Percentiles rank a stretch among this genome's conserved stretches.
Conservation (phyloP, 2,113 vertebrate genomes). For the Coptodon rendalli region DNA sequence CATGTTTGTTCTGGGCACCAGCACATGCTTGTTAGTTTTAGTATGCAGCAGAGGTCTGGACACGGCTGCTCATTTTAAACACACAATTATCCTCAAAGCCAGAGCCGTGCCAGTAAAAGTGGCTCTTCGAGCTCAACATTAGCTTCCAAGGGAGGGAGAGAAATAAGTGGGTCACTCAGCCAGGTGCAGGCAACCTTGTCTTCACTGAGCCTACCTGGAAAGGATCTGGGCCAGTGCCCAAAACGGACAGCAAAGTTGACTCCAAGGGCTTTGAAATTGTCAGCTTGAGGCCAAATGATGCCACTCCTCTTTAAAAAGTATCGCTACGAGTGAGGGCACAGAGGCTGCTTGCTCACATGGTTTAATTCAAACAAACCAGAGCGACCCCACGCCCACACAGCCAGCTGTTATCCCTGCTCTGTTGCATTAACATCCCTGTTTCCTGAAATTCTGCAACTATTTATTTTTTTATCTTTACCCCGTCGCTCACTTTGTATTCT, state of each 20-base stretch:
- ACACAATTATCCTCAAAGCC: background rate
- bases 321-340: background rate
- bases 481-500: background rate
- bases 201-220: constrained; percentile 51
- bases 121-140: constrained; percentile 30
- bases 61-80: background rate
- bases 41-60: constrained; percentile 5
- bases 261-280: background rate
- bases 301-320: background rate
- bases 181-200: constrained; percentile 18
- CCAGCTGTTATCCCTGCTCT: constrained; percentile 36
- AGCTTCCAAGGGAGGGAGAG: constrained; percentile 30
- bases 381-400: constrained; percentile 6
- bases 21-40: constrained; percentile 62
- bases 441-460: background rate
- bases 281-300: background rate
- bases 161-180: constrained; percentile 48
- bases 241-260: background rate
- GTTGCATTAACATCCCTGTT: background rate
- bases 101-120: constrained; percentile 28
- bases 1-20: constrained; percentile 52
- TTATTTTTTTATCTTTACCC: background rate
- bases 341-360: background rate
- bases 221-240: constrained; percentile 36
- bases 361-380: constrained; percentile 6